Conservation (phyloP, 1,140 invertebrate genomes). For the Holotrichia oblita region DNA sequence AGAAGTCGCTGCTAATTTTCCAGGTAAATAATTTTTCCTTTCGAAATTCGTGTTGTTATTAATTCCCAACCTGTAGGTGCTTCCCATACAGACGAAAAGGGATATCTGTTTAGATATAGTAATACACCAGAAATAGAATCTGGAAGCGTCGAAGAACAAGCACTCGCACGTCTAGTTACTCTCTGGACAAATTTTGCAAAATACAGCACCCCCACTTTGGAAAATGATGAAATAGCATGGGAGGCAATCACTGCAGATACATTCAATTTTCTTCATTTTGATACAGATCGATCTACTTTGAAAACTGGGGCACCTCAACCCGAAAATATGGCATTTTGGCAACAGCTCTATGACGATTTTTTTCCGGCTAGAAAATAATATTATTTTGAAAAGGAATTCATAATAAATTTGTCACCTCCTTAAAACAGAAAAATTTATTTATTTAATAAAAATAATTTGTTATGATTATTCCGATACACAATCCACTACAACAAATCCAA, state of each 20-base stretch:
- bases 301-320: background rate
- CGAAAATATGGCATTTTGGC: background rate
- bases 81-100: background rate
- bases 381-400: too few relatives aligned
- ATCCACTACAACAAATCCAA: too few relatives aligned
- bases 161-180: background rate
- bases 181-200: conserved; percentile 20
- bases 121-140: background rate
- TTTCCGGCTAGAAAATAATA: background rate
- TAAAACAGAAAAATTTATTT: too few relatives aligned
- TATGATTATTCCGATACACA: too few relatives aligned
- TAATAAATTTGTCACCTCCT: too few relatives aligned
- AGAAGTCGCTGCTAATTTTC: conserved; percentile 13
- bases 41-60: too few relatives aligned
- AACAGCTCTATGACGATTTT: background rate
- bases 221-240: background rate
- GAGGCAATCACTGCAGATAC: background rate
- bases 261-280: background rate
- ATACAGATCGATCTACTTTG: background rate
- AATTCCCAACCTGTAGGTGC: background rate
- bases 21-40: background rate
- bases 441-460: too few relatives aligned
- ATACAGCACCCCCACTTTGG: background rate
- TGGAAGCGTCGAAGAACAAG: background rate
- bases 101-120: background rate